Conservation (phyloP, 2,113 vertebrate genomes). For the Empidonax traillii region DNA sequence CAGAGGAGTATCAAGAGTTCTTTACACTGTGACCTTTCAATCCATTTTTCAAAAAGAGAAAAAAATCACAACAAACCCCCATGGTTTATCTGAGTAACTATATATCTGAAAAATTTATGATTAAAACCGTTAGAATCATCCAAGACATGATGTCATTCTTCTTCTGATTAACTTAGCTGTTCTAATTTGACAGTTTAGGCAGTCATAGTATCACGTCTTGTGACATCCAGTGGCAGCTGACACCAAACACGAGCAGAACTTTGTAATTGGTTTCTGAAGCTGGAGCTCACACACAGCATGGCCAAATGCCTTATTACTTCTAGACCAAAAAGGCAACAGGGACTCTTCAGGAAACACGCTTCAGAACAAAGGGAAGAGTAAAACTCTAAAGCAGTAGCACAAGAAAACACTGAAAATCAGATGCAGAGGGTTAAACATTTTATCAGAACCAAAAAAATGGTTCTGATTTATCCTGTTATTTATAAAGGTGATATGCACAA, state of each 20-base stretch:
- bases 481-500: neutral
- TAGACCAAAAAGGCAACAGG: neutral
- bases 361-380: neutral
- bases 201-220: neutral
- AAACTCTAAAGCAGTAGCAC: neutral
- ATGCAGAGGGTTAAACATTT: neutral
- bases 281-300: neutral
- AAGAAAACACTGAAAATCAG: neutral
- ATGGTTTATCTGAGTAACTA: neutral
- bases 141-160: neutral
- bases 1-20: neutral
- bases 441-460: neutral
- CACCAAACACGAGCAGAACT: neutral
- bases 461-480: neutral
- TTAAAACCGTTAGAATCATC: neutral
- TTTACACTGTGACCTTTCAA: neutral
- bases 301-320: neutral
- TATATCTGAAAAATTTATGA: neutral
- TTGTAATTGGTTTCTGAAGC: neutral
- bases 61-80: neutral
- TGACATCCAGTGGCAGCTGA: neutral
- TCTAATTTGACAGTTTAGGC: neutral
- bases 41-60: neutral
- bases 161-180: neutral
- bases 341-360: neutral